phyloP scores from a whole-genome alignment of 2,113 vertebrate genomes.

The Melospiza georgiana region DNA sequence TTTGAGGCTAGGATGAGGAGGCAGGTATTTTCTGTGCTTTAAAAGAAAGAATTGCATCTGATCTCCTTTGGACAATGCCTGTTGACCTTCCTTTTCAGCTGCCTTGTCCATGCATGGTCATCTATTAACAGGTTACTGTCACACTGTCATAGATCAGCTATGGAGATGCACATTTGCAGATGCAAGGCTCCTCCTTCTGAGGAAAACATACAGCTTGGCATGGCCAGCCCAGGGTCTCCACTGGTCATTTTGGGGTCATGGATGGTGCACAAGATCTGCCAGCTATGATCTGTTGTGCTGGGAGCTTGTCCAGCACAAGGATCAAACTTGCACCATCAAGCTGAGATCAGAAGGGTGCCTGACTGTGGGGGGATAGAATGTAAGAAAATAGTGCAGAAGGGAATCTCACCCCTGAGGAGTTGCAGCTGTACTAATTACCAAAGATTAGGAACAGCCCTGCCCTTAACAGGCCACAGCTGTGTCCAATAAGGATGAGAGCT shows the following conservation, averaged over 20 bases:
- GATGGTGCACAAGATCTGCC: not conserved
- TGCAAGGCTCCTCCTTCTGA: not conserved
- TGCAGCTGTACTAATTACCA: no score
- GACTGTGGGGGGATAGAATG: not conserved
- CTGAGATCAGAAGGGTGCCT: not conserved
- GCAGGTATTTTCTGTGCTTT: not conserved
- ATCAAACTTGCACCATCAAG: not conserved
- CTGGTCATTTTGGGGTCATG: not conserved
- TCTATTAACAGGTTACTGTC: not conserved
- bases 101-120: not conserved
- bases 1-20: not conserved
- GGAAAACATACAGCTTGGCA: not conserved
- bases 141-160: accelerated
- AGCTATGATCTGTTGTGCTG: not conserved
- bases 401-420: no score
- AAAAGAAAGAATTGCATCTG: not conserved
- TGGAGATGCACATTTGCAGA: not conserved
- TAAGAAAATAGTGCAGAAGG: no score
- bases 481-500: no score
- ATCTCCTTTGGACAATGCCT: not conserved
- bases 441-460: no score
- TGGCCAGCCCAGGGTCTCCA: not conserved
- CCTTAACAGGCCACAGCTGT: no score
- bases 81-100: not conserved
- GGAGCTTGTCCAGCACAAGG: not conserved